Conservation (phyloP, 2,888 invertebrate species). For the Cataglyphis rosenhaueri region DNA sequence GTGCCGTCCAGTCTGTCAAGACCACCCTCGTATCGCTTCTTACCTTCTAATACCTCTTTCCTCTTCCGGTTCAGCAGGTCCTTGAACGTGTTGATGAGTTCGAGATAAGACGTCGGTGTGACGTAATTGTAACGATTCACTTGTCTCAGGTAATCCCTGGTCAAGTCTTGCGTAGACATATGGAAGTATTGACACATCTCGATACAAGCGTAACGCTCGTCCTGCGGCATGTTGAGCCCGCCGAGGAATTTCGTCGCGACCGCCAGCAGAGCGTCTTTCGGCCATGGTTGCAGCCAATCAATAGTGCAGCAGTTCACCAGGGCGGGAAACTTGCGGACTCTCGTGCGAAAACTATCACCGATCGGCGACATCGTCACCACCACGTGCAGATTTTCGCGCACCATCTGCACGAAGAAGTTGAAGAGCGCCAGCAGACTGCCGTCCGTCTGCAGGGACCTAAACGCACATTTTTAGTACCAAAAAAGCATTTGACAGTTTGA, state of each 20-base stretch:
- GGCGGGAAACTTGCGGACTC: conserved; percentile 96
- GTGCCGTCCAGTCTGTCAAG: conserved; percentile 94
- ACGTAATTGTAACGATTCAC: conserved; percentile 94
- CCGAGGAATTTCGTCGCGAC: conserved; percentile 93
- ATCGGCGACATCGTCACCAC: conserved; percentile 97
- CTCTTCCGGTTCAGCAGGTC: conserved; percentile 91
- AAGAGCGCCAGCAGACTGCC: conserved; percentile 96
- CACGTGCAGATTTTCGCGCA: conserved; percentile 95
- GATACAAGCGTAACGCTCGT: conserved; percentile 92
- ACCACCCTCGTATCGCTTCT: conserved; percentile 94
- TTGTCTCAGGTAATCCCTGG: conserved; percentile 88
- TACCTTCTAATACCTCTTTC: conserved; percentile 88
- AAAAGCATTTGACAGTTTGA: not conserved
- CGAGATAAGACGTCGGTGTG: conserved; percentile 97
- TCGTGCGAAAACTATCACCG: conserved; percentile 92
- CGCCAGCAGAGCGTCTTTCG: conserved; percentile 95
- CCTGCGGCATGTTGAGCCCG: conserved; percentile 91
- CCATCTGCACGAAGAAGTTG: conserved; percentile 95
- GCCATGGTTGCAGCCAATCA: conserved; percentile 99
- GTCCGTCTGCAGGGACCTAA: conserved; percentile 95
- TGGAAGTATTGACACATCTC: conserved; percentile 96
- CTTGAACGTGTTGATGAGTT: conserved; percentile 96
- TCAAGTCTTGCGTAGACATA: conserved; percentile 92
- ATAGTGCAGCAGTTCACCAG: conserved; percentile 98
- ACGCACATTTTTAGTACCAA: not conserved